Evolutionary conservation across 1,140 invertebrate genomes (phyloP).

Genomic region (Drosophila lacteicornis): DNA sequence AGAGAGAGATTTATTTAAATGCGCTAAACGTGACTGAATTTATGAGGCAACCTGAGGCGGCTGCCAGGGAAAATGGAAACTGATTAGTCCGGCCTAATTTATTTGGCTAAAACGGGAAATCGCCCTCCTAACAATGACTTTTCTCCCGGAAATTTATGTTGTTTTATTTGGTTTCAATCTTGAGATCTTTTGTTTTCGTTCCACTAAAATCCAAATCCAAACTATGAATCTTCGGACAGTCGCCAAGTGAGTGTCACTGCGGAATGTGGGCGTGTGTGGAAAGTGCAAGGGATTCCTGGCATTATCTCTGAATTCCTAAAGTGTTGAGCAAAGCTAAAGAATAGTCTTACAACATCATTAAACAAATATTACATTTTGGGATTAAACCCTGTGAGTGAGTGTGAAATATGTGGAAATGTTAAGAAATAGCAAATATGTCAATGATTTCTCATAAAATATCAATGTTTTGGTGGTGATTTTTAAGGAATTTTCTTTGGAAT

Average conservation of each 20-base stretch:
- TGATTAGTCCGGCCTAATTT: slow-evolving; percentile 61
- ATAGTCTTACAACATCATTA: slow-evolving; percentile 8
- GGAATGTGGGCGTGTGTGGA: slow-evolving; percentile 30
- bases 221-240: slow-evolving; percentile 30
- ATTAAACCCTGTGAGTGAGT: slow-evolving; percentile 10
- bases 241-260: slow-evolving; percentile 19
- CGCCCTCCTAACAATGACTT: slow-evolving; percentile 18
- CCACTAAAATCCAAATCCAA: slow-evolving; percentile 39
- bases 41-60: slow-evolving; percentile 58
- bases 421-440: neutral
- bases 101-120: slow-evolving; percentile 35
- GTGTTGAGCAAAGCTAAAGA: slow-evolving; percentile 13
- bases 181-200: slow-evolving; percentile 47
- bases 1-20: slow-evolving; percentile 75
- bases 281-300: slow-evolving; percentile 27
- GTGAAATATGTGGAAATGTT: neutral
- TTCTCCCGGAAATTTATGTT: slow-evolving; percentile 60
- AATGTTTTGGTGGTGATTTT: neutral
- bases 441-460: neutral
- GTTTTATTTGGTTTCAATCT: slow-evolving; percentile 66
- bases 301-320: slow-evolving; percentile 19
- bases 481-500: neutral
- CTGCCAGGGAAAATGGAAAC: slow-evolving; percentile 62
- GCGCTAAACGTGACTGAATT: slow-evolving; percentile 81
- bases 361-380: neutral